phyloP scores from a whole-genome alignment of 2,888 invertebrate genomes.

The Catocala sponsa region DNA sequence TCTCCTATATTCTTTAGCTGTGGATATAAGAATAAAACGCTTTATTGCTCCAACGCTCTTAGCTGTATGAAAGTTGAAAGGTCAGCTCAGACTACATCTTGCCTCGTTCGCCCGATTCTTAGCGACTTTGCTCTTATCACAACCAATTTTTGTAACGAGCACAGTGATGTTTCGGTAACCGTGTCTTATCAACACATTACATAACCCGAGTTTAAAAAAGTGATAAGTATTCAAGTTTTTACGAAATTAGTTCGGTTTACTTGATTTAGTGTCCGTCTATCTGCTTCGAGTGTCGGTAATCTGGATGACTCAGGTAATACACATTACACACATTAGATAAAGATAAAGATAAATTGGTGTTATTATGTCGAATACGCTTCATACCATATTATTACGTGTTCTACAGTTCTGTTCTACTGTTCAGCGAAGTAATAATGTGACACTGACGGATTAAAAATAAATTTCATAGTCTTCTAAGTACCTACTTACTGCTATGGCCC shows the following conservation, averaged over 20 bases:
- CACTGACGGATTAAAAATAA: no score
- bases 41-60: conserved; percentile 39
- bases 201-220: neutral
- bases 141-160: conserved; percentile 15
- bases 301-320: conserved; percentile 1
- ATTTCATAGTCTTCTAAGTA: no score
- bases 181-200: conserved; percentile 23
- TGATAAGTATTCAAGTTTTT: neutral
- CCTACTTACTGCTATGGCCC: no score
- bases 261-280: neutral
- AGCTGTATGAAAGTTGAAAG: conserved; percentile 43
- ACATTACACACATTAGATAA: neutral
- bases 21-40: conserved; percentile 33
- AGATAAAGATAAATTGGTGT: neutral
- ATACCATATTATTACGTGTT: no score
- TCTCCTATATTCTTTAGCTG: conserved; percentile 16
- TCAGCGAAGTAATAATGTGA: no score
- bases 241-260: neutral
- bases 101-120: conserved; percentile 38
- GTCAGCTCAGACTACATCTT: conserved; percentile 35
- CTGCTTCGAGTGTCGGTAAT: neutral
- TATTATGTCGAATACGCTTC: neutral
- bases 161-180: conserved; percentile 14
- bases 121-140: conserved; percentile 26
- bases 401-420: no score